phyloP scores from a whole-genome alignment of 2,797 vertebrate genomes.

The Micrastur ruficollis region DNA sequence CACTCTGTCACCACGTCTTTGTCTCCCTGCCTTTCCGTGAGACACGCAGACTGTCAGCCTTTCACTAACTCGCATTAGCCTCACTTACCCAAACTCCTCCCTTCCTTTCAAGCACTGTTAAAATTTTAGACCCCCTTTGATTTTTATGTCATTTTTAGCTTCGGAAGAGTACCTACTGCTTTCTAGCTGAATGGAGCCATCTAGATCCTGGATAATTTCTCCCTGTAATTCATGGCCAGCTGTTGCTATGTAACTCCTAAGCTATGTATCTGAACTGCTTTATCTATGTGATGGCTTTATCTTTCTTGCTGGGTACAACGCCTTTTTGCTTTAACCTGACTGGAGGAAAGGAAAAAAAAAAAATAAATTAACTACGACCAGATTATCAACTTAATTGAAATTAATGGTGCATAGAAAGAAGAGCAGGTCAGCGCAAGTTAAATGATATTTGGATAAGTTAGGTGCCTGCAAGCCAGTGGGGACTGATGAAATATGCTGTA shows the following conservation, averaged over 20 bases:
- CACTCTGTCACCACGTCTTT: not conserved
- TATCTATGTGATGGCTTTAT: not conserved
- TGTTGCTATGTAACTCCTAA: not conserved
- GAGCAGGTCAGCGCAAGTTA: not conserved
- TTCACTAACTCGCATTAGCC: not conserved
- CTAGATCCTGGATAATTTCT: not conserved
- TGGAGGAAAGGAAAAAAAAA: not conserved
- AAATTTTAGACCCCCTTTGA: not conserved
- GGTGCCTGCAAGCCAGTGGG: not conserved
- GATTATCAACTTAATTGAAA: not conserved
- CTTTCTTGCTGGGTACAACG: not conserved
- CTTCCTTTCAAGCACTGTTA: not conserved
- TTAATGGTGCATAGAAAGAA: not conserved
- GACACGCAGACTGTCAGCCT: not conserved
- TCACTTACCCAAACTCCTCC: slow-evolving; percentile 1
- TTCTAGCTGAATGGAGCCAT: slow-evolving; percentile 18
- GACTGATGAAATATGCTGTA: not conserved
- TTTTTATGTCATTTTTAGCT: slow-evolving; percentile 30
- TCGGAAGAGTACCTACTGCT: not conserved
- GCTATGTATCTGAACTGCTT: not conserved
- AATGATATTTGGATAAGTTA: not conserved
- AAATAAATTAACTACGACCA: not conserved
- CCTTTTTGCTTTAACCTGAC: not conserved
- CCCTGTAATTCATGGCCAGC: not conserved
- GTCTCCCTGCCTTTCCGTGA: not conserved